These are phyloP conservation scores for Tethea ocularis DNA, from an alignment of 2,888 invertebrate species.

Conservation along the genomic window DNA sequence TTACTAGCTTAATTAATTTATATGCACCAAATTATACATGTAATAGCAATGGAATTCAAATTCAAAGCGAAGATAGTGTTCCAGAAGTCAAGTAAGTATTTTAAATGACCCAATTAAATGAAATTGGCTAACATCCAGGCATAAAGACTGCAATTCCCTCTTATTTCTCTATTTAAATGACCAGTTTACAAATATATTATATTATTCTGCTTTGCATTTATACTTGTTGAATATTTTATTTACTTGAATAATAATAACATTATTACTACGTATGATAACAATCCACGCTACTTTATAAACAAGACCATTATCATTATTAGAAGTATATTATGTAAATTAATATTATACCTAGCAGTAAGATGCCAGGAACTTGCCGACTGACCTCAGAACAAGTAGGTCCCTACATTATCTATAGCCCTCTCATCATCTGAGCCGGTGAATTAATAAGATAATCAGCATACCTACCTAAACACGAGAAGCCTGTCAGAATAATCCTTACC, in stretches of 20 bases:
- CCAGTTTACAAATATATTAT: constrained; percentile 36
- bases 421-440: constrained; percentile 41
- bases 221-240: constrained; percentile 12
- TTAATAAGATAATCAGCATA: constrained; percentile 41
- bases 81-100: constrained; percentile 55
- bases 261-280: constrained; percentile 20
- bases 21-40: constrained; percentile 24
- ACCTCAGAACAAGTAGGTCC: constrained; percentile 45
- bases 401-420: constrained; percentile 38
- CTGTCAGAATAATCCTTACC: constrained; percentile 32
- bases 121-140: constrained; percentile 65
- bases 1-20: constrained; percentile 23
- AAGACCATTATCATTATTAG: constrained; percentile 38
- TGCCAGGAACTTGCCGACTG: constrained; percentile 32
- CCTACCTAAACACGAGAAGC: constrained; percentile 19
- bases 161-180: constrained; percentile 54
- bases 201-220: constrained; percentile 14
- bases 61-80: constrained; percentile 42
- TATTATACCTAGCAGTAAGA: constrained; percentile 37
- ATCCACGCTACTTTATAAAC: background rate
- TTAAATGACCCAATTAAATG: constrained; percentile 67
- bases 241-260: background rate
- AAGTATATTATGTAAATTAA: constrained; percentile 41
- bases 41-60: constrained; percentile 31
- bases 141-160: constrained; percentile 49